Conservation (phyloP, 2,797 vertebrate species). For the Microctenopoma steveboyesi region DNA sequence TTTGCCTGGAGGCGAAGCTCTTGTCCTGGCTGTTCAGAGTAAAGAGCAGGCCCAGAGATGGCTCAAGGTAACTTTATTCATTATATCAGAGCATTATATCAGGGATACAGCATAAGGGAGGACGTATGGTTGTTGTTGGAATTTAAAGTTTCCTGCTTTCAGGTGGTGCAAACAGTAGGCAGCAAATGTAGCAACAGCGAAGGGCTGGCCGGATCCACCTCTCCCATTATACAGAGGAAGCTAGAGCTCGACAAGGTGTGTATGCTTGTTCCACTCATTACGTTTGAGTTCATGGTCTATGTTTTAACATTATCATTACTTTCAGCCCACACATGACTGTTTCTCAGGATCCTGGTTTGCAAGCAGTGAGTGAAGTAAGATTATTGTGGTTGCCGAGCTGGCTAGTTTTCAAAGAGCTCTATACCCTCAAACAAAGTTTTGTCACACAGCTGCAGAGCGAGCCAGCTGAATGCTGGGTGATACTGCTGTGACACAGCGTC, state of each 20-base stretch:
- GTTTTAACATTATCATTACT: conserved; percentile 29
- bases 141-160: conserved; percentile 28
- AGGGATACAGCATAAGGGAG: too few relatives aligned
- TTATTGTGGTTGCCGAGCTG: conserved; percentile 58
- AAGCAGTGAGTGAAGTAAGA: conserved; percentile 44
- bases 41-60: conserved; percentile 97
- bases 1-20: conserved; percentile 88
- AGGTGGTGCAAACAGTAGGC: conserved; percentile 94
- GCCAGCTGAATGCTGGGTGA: conserved; percentile 16
- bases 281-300: background rate
- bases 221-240: conserved; percentile 90
- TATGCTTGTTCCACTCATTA: background rate
- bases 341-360: conserved; percentile 44
- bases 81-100: background rate
- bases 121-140: conserved; percentile 6
- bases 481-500: conserved; percentile 39
- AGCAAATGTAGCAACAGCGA: conserved; percentile 77
- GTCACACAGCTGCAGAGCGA: conserved; percentile 28
- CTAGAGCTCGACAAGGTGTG: conserved; percentile 93
- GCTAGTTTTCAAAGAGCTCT: conserved; percentile 42
- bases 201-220: conserved; percentile 83
- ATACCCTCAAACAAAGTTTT: conserved; percentile 23
- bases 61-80: conserved; percentile 88
- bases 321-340: conserved; percentile 50
- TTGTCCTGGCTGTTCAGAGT: conserved; percentile 96